Conservation (phyloP, 1,140 invertebrate genomes). For the Eupristina koningsbergeri region DNA sequence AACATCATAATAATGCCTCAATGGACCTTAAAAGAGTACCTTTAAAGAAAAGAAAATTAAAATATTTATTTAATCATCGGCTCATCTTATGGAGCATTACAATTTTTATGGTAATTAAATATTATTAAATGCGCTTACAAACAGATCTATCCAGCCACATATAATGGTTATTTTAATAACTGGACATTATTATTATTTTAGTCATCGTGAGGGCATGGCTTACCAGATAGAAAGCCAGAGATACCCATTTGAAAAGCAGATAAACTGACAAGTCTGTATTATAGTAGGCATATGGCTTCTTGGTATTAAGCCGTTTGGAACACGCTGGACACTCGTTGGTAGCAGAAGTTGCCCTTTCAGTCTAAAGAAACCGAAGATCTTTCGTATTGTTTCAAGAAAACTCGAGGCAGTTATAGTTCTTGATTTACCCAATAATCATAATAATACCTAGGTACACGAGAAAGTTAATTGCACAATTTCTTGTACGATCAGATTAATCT, state of each 20-base stretch:
- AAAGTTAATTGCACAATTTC: background rate
- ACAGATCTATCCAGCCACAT: too few relatives aligned
- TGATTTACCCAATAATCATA: background rate
- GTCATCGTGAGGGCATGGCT: too few relatives aligned
- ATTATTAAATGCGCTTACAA: too few relatives aligned
- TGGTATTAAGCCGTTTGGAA: conserved; percentile 36
- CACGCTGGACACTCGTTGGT: conserved; percentile 30
- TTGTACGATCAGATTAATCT: background rate
- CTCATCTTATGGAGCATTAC: too few relatives aligned
- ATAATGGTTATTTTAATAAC: too few relatives aligned
- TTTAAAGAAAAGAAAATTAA: too few relatives aligned
- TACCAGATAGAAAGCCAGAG: background rate
- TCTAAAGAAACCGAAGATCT: background rate
- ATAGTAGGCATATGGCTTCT: conserved; percentile 17
- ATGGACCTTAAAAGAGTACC: too few relatives aligned
- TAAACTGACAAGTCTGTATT: background rate
- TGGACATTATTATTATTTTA: too few relatives aligned
- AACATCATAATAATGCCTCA: too few relatives aligned
- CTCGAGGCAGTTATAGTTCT: background rate
- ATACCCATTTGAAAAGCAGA: background rate
- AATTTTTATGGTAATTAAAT: too few relatives aligned
- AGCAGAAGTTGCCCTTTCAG: background rate
- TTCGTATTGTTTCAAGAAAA: conserved; percentile 4
- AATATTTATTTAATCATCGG: too few relatives aligned
- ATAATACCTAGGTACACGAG: background rate